Conservation (phyloP, 92 coral and sea anemone species). For the Nematostella vectensis region DNA sequence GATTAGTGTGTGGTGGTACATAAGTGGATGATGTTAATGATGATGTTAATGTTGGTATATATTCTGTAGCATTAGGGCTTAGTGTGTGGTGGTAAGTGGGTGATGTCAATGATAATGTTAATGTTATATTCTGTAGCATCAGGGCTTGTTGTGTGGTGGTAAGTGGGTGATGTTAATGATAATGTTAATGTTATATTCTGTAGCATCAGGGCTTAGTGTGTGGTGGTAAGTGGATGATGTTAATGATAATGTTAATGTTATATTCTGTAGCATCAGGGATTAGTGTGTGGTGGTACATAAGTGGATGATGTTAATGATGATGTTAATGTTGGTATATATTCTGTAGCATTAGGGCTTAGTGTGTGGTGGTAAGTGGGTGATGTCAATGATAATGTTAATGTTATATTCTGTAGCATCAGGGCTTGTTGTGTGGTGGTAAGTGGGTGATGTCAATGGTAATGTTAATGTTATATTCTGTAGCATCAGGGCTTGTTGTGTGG, state of each 20-base stretch:
- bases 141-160: background rate
- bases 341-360: conserved; percentile 36
- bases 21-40: no score
- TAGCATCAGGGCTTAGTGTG: conserved; percentile 53
- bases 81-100: conserved; percentile 76
- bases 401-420: background rate
- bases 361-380: conserved; percentile 85
- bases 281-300: no score
- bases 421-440: background rate
- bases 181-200: conserved; percentile 12
- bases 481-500: conserved; percentile 64
- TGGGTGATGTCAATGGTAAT: no score
- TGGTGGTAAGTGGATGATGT: conserved; percentile 84
- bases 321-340: background rate
- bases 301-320: no score
- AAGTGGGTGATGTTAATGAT: no score
- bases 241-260: no score
- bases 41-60: background rate
- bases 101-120: no score
- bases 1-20: background rate
- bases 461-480: conserved; percentile 25
- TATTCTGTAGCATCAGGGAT: background rate
- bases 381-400: no score
- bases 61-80: conserved; percentile 40
- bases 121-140: background rate